Conservation (phyloP, 1,140 invertebrate genomes). For the Drosophila paulistorum region DNA sequence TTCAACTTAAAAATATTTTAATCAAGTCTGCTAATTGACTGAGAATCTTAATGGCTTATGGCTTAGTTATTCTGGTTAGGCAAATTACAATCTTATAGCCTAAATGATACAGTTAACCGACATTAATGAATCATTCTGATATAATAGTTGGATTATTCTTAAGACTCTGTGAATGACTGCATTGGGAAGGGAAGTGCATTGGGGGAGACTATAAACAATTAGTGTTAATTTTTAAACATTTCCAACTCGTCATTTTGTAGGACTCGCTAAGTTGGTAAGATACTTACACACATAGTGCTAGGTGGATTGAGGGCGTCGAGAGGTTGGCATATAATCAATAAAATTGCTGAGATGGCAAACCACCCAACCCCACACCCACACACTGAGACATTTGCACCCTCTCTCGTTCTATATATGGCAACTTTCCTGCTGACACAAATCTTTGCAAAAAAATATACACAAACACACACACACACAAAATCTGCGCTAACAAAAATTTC, state of each 20-base stretch:
- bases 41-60: too few relatives aligned
- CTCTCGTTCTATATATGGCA: slow-evolving; percentile 12
- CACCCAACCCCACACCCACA: not conserved
- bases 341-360: slow-evolving; percentile 66
- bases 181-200: not conserved
- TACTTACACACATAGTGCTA: not conserved
- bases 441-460: slow-evolving; percentile 37
- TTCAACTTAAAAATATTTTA: too few relatives aligned
- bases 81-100: too few relatives aligned
- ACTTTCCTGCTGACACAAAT: slow-evolving; percentile 73
- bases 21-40: too few relatives aligned
- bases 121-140: slow-evolving; percentile 16
- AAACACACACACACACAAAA: slow-evolving; percentile 18
- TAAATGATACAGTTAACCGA: not conserved
- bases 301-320: slow-evolving; percentile 17
- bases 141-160: slow-evolving; percentile 1
- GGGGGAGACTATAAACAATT: slow-evolving; percentile 42
- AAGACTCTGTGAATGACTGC: slow-evolving; percentile 58
- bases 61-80: too few relatives aligned
- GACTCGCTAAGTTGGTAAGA: slow-evolving; percentile 13
- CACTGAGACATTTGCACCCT: not conserved
- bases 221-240: slow-evolving; percentile 70
- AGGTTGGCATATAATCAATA: slow-evolving; percentile 65
- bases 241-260: slow-evolving; percentile 47
- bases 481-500: slow-evolving; percentile 56